Evolutionary conservation across 1,140 invertebrate genomes (phyloP).

Genomic region (Steinernema feltiae): DNA sequence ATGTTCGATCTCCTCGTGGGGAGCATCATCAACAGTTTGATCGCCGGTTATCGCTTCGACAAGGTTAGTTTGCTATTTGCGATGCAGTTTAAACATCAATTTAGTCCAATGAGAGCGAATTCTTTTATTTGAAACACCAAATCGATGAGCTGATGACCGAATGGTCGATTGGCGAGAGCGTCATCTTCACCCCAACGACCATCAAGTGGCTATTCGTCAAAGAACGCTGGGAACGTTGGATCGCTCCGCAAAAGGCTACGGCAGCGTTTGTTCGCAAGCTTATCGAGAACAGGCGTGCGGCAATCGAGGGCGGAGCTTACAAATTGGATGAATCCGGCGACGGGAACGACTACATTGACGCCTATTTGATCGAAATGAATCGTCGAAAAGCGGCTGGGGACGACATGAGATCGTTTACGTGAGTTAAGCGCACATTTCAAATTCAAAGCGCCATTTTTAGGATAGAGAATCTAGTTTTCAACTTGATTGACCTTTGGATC

Average conservation of each 20-base stretch:
- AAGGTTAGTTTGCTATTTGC: background rate
- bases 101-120: conserved; percentile 8
- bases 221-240: background rate
- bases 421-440: background rate
- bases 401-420: background rate
- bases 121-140: background rate
- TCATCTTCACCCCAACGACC: background rate
- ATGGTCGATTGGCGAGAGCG: background rate
- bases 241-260: background rate
- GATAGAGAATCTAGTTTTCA: background rate
- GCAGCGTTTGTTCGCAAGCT: background rate
- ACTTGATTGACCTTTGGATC: no score
- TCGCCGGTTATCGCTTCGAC: conserved; percentile 8
- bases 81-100: background rate
- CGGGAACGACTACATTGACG: conserved; percentile 61
- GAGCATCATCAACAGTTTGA: conserved; percentile 18
- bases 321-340: conserved; percentile 57
- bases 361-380: conserved; percentile 61
- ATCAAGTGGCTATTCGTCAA: background rate
- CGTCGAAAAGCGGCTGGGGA: conserved; percentile 12
- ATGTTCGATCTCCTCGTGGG: conserved; percentile 18
- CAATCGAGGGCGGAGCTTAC: conserved; percentile 53
- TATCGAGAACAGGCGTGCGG: background rate
- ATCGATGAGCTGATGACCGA: background rate
- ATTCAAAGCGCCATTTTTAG: background rate